Evolutionary conservation across 92 coral and sea anemone species (phyloP).

Genomic region (Umimayanthus chanpuru): DNA sequence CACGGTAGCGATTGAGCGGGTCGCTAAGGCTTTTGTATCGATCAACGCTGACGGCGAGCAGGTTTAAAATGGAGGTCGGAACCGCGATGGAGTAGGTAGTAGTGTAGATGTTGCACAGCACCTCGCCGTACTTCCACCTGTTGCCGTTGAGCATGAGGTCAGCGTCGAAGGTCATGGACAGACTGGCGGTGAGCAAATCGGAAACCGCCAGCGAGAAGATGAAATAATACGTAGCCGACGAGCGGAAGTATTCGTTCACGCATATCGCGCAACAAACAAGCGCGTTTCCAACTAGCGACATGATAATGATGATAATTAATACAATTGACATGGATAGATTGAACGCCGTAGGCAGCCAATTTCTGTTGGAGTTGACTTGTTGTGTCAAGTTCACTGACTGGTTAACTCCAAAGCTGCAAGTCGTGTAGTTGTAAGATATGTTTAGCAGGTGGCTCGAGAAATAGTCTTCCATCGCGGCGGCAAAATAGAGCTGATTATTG

Average conservation of each 20-base stretch:
- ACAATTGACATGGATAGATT: conserved; percentile 29
- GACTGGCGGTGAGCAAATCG: conserved; percentile 80
- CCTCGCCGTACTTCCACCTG: conserved; percentile 76
- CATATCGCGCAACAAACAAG: conserved; percentile 82
- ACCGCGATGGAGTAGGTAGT: conserved; percentile 86
- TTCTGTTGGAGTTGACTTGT: not conserved
- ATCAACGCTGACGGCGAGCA: conserved; percentile 85
- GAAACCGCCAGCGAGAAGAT: conserved; percentile 85
- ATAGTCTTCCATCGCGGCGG: conserved; percentile 29
- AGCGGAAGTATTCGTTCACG: conserved; percentile 66
- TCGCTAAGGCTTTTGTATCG: conserved; percentile 91
- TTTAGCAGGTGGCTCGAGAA: not conserved
- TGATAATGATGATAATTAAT: conserved; percentile 58
- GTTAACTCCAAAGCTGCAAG: not conserved
- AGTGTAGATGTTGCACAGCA: conserved; percentile 82
- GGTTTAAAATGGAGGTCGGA: conserved; percentile 91
- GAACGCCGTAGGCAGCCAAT: not conserved
- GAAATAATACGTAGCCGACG: conserved; percentile 83
- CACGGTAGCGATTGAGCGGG: conserved; percentile 82
- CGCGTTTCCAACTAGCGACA: conserved; percentile 80
- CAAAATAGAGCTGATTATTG: not conserved
- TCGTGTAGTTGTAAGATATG: not conserved
- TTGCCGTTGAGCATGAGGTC: conserved; percentile 64
- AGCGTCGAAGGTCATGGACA: conserved; percentile 90
- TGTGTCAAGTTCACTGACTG: conserved; percentile 14